phyloP scores from a whole-genome alignment of 2,888 invertebrate species.

The Villa cingulata region DNA sequence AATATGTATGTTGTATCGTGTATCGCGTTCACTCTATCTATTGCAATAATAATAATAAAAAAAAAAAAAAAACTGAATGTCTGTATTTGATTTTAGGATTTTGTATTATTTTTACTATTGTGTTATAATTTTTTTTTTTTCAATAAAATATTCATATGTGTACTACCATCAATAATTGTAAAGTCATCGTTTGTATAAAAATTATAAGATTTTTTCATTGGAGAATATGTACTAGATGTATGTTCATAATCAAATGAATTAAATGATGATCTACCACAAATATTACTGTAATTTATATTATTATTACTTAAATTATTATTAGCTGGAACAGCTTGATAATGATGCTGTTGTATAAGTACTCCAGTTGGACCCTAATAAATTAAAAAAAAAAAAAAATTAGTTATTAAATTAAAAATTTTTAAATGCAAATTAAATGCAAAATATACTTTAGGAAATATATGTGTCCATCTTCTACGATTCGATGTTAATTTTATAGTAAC shows the following conservation, averaged over 20 bases:
- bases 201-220: slow-evolving; percentile 21
- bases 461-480: slow-evolving; percentile 92
- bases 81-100: too few relatives aligned
- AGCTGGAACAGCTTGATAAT: slow-evolving; percentile 73
- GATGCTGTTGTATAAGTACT: slow-evolving; percentile 83
- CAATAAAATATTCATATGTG: too few relatives aligned
- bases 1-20: too few relatives aligned
- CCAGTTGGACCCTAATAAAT: slow-evolving; percentile 60
- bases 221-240: slow-evolving; percentile 26
- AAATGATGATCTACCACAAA: slow-evolving; percentile 23
- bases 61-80: too few relatives aligned
- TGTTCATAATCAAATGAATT: slow-evolving; percentile 29
- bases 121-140: too few relatives aligned
- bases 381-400: slow-evolving; percentile 1
- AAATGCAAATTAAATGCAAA: slow-evolving; percentile 1
- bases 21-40: too few relatives aligned
- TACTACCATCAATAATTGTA: neutral
- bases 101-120: too few relatives aligned
- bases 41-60: too few relatives aligned
- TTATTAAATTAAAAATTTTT: neutral
- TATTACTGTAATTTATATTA: slow-evolving; percentile 22
- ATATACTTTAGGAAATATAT: slow-evolving; percentile 77
- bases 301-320: slow-evolving; percentile 31
- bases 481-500: slow-evolving; percentile 93
- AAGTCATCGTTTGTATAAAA: neutral